phyloP scores from a whole-genome alignment of 2,888 invertebrate genomes.

The Caenorhabditis sulstoni region DNA sequence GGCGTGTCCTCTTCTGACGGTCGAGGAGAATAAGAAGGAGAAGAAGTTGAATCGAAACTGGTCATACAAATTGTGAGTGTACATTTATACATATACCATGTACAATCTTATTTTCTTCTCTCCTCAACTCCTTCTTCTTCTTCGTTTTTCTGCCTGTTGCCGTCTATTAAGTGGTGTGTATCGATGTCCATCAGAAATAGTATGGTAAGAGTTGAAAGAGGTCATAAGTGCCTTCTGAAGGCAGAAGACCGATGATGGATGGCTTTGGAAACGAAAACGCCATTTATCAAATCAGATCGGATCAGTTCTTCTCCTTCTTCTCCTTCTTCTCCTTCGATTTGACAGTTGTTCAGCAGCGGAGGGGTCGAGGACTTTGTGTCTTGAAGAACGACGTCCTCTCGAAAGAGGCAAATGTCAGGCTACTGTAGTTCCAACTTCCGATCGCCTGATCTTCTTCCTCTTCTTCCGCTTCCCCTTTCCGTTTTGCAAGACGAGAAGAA shows the following conservation, averaged over 20 bases:
- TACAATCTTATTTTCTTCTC: constrained; percentile 5
- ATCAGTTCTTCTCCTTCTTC: constrained; percentile 11
- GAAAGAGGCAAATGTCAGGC: too few species aligned
- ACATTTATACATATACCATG: constrained; percentile 10
- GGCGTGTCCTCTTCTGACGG: constrained; percentile 19
- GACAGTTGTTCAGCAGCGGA: too few species aligned
- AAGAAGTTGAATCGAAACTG: constrained; percentile 32
- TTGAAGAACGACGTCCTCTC: too few species aligned
- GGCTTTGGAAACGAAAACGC: too few species aligned
- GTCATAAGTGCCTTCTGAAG: too few species aligned
- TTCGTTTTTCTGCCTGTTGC: background rate
- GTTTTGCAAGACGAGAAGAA: constrained; percentile 17
- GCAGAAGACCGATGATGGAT: too few species aligned
- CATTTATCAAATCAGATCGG: background rate
- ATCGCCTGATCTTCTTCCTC: constrained; percentile 2
- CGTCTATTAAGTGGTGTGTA: too few species aligned
- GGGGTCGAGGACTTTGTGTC: too few species aligned
- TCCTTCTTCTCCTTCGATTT: background rate
- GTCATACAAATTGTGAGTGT: constrained; percentile 20
- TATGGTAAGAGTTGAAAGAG: too few species aligned
- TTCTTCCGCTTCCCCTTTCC: too few species aligned
- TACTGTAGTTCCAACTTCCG: background rate
- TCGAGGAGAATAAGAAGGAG: background rate
- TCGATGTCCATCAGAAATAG: too few species aligned
- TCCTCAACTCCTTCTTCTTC: background rate